Evolutionary conservation across 2,888 invertebrate genomes (phyloP).

Genomic region (Apantesis nais): DNA sequence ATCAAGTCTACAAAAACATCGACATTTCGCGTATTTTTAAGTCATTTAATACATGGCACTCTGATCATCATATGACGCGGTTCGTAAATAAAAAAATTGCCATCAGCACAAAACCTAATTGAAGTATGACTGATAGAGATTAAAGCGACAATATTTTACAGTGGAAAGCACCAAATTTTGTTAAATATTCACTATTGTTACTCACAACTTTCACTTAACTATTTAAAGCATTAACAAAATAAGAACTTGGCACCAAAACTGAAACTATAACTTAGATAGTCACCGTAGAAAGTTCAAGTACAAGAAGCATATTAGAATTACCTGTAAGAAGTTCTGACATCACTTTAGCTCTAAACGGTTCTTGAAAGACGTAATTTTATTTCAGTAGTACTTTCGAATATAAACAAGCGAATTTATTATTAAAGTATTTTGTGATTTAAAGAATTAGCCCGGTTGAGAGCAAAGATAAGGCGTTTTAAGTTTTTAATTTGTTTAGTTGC

Average conservation of each 20-base stretch:
- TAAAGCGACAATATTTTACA: constrained; percentile 49
- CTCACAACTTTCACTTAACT: constrained; percentile 78
- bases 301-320: background rate
- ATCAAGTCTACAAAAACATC: background rate
- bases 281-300: constrained; percentile 36
- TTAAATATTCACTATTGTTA: constrained; percentile 67
- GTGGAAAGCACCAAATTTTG: constrained; percentile 78
- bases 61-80: background rate
- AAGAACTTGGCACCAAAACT: constrained; percentile 78
- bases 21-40: background rate
- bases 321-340: background rate
- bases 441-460: background rate
- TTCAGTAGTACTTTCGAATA: background rate
- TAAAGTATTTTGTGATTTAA: background rate
- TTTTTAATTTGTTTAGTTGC: background rate
- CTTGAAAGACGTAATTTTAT: background rate
- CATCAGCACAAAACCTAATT: background rate
- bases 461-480: background rate
- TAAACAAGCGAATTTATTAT: background rate
- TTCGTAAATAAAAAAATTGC: background rate
- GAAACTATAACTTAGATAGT: constrained; percentile 50
- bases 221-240: constrained; percentile 80
- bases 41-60: background rate
- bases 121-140: constrained; percentile 32
- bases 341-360: background rate